Percentiles rank a stretch among this genome's conserved stretches.
Evolutionary conservation across 2,113 vertebrate genomes (phyloP).

Genomic region (Hipposideros armiger): DNA sequence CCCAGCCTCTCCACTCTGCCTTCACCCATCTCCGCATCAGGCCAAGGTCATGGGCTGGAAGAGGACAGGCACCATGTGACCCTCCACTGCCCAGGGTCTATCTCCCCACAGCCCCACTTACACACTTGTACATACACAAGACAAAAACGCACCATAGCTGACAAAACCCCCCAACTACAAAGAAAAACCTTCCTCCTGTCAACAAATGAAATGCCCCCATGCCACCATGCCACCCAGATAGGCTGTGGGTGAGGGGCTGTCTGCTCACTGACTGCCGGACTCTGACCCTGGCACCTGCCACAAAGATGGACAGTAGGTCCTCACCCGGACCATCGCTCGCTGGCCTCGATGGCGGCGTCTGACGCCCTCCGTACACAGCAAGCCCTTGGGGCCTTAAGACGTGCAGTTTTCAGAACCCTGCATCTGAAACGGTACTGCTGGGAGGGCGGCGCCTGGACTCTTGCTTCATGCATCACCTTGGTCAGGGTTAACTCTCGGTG

Average conservation of each 20-base stretch:
- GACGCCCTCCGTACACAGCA: neutral
- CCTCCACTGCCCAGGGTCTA: neutral
- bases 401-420: neutral
- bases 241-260: neutral
- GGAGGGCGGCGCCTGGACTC: neutral
- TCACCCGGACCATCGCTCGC: no score
- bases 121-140: no score
- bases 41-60: neutral
- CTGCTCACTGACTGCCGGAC: rapidly evolving
- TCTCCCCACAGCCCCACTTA: neutral
- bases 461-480: rapidly evolving
- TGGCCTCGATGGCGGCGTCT: no score
- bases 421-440: neutral
- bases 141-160: neutral
- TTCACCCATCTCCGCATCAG: rapidly evolving
- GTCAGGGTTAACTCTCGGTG: neutral
- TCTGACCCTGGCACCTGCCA: neutral
- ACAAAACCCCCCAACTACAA: no score
- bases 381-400: neutral
- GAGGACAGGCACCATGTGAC: neutral
- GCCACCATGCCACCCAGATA: rapidly evolving
- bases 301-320: neutral
- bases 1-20: neutral
- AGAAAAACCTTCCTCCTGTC: neutral
- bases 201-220: neutral